phyloP scores from a whole-genome alignment of 1,140 invertebrate species.

The Aradophagus sp. region DNA sequence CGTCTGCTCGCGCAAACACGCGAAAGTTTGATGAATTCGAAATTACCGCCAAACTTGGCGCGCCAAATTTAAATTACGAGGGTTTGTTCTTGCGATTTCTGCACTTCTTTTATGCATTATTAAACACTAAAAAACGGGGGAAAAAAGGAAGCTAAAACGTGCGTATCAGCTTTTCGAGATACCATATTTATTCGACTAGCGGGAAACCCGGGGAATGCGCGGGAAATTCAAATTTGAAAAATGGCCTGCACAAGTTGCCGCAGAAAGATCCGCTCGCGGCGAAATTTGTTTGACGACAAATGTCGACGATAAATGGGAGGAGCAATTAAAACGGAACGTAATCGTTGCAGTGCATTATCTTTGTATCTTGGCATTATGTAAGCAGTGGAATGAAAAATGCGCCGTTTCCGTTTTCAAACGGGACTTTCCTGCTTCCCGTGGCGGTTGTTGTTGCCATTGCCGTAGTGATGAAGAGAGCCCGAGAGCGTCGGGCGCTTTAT shows the following conservation, averaged over 20 bases:
- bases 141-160: too few species aligned
- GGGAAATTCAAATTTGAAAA: conserved; percentile 3
- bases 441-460: conserved; percentile 38
- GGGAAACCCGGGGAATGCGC: not conserved
- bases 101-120: too few species aligned
- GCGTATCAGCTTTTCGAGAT: too few species aligned
- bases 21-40: too few species aligned
- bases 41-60: too few species aligned
- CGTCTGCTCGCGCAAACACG: too few species aligned
- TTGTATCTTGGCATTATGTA: conserved; percentile 33
- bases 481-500: conserved; percentile 29
- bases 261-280: too few species aligned
- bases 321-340: conserved; percentile 41
- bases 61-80: too few species aligned
- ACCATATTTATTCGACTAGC: too few species aligned
- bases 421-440: conserved; percentile 44
- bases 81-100: too few species aligned
- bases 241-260: too few species aligned
- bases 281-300: not conserved
- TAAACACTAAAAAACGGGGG: too few species aligned
- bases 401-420: conserved; percentile 45
- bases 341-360: conserved; percentile 40
- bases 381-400: conserved; percentile 45
- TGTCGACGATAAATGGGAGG: conserved; percentile 19
- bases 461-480: conserved; percentile 42